A percentile compares a stretch with the other conserved stretches of the same genome.
Evolutionary conservation across 2,888 invertebrate species (phyloP).

Genomic region (Pantelozetes paolii): DNA sequence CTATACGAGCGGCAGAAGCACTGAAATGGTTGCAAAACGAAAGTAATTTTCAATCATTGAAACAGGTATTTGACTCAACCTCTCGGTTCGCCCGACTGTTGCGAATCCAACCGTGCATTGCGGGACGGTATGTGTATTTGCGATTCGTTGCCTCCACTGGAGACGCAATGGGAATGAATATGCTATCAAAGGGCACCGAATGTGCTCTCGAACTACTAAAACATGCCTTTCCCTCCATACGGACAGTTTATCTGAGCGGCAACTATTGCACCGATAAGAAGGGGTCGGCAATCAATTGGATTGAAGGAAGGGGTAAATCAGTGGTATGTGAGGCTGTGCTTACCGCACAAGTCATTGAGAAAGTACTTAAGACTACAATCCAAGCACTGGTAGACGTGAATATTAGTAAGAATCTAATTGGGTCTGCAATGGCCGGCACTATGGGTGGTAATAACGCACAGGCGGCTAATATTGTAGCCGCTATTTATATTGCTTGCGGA

Average conservation of each 20-base stretch:
- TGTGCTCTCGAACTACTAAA: slow-evolving; percentile 72
- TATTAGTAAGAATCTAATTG: slow-evolving; percentile 86
- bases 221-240: slow-evolving; percentile 76
- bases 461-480: slow-evolving; percentile 96
- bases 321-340: slow-evolving; percentile 91
- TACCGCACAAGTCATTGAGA: slow-evolving; percentile 67
- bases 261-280: slow-evolving; percentile 98
- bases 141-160: slow-evolving; percentile 92
- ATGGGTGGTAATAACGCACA: slow-evolving; percentile 95
- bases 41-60: slow-evolving; percentile 72
- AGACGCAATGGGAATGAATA: slow-evolving; percentile 99
- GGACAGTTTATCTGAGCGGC: slow-evolving; percentile 88
- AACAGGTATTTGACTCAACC: slow-evolving; percentile 82
- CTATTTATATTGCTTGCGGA: slow-evolving; percentile 96
- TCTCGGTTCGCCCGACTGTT: slow-evolving; percentile 72
- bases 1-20: slow-evolving; percentile 52
- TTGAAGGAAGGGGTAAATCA: slow-evolving; percentile 92
- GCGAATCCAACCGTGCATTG: slow-evolving; percentile 73
- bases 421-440: slow-evolving; percentile 90
- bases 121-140: slow-evolving; percentile 80
- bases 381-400: slow-evolving; percentile 81
- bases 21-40: slow-evolving; percentile 74
- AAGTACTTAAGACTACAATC: slow-evolving; percentile 78
- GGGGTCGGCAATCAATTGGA: slow-evolving; percentile 95
- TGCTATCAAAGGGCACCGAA: slow-evolving; percentile 96